Base-by-base conservation (phyloP, 2,888 invertebrate genomes). In the Thereva nobilitata region DNA sequence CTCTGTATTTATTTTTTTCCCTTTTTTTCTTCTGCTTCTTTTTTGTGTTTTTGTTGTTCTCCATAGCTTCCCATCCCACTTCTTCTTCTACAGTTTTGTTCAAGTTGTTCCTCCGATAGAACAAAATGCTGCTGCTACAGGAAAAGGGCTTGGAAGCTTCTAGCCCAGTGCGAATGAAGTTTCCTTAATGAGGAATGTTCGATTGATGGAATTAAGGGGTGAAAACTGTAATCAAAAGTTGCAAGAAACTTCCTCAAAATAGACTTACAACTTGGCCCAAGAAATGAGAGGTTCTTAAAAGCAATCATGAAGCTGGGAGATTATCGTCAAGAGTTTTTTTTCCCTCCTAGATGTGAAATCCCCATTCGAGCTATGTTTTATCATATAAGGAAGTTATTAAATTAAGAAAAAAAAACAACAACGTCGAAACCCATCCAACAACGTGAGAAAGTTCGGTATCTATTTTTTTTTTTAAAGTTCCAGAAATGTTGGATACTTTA, bases 101-200 rank as follows among this genome's bases (percentile, higher is more conserved):
- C 42, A 37, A 45, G 40, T 40, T 41, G 41, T 40, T 61, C 61
- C 61, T 8, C 38, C 41, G 41, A 23, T 6, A 38, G 5, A 9
- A 5, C n/a, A 10, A 23, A 37, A 40, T 50, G 40, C 38, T 61
- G 35, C 40, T 50, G 34, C 37, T 23, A 50, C 61, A 49, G 49
- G 59, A 59, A 59, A 23, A 23, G 49, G 50, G 50, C 50, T 23
- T 9, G 41, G 10, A 61, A 50, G 38, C 41, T 41, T 61, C 49
- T 23, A 23, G 23, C 23, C 23, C 50, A 40, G 40, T 41, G 50
- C 50, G 50, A 50, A 49, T 40, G 50, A 61, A 61, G 61, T 61
- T 61, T 59, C 10, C 61, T 61, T 61, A 61, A 61, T 61, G 61
- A 61, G 61, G 61, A 61, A 61, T 61, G 61, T 61, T 61, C 61